phyloP scores from a whole-genome alignment of 2,888 invertebrate genomes.

The Yponomeuta sedellus region DNA sequence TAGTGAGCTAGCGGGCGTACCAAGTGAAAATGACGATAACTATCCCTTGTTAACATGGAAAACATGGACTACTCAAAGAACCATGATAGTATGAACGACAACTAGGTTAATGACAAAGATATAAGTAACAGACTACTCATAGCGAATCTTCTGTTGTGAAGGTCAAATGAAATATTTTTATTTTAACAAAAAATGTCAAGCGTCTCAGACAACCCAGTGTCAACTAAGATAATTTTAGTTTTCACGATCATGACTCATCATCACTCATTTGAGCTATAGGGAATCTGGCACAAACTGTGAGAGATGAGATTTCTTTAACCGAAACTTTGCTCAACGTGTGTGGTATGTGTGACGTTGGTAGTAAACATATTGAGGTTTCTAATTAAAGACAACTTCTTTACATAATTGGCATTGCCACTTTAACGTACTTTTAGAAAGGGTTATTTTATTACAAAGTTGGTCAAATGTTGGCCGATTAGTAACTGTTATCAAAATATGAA shows the following conservation, averaged over 20 bases:
- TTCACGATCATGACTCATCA: conserved; percentile 9
- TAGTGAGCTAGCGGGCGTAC: too few relatives aligned
- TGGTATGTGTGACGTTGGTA: background rate
- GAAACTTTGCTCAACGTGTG: background rate
- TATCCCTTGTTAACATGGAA: too few relatives aligned
- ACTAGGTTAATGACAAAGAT: background rate
- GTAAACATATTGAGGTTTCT: background rate
- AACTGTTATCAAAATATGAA: too few relatives aligned
- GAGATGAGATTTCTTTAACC: background rate
- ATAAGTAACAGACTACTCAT: background rate
- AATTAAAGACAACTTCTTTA: background rate
- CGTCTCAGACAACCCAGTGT: background rate
- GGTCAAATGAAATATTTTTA: background rate
- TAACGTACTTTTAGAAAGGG: too few relatives aligned
- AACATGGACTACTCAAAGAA: too few relatives aligned
- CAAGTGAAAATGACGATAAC: too few relatives aligned
- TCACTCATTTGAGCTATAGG: conserved; percentile 3
- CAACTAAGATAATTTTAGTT: conserved; percentile 4
- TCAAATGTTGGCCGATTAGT: too few relatives aligned
- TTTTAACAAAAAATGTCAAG: background rate
- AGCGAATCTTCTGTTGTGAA: background rate
- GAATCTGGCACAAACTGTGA: conserved; percentile 6
- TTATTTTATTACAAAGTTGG: too few relatives aligned
- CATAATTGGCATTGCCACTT: too few relatives aligned
- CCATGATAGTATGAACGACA: background rate